Percentiles rank a stretch among this genome's conserved stretches.
Conservation (phyloP, 2,888 invertebrate species). For the Phyto melanocephala region DNA sequence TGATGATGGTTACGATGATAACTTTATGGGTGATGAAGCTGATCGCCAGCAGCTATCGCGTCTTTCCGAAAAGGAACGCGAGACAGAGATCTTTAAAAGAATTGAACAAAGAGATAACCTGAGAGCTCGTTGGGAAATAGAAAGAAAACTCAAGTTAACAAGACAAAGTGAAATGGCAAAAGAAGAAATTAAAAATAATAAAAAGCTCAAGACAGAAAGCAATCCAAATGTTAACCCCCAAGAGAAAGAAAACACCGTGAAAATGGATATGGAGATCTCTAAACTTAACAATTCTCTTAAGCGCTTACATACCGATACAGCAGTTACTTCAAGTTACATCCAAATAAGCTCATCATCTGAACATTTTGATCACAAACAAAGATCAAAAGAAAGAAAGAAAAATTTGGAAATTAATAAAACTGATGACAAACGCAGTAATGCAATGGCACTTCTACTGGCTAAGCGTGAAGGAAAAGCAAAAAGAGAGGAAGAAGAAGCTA, state of each 20-base stretch:
- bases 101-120: constrained; percentile 96
- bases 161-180: constrained; percentile 85
- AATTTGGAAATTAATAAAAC: constrained; percentile 92
- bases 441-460: constrained; percentile 94
- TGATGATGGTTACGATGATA: constrained; percentile 97
- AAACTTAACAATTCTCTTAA: not conserved
- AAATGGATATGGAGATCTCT: constrained; percentile 31
- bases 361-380: constrained; percentile 85
- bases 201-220: constrained; percentile 77
- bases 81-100: constrained; percentile 97
- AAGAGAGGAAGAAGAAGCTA: too few species aligned
- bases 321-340: constrained; percentile 45
- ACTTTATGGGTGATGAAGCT: constrained; percentile 97
- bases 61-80: constrained; percentile 97
- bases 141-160: constrained; percentile 92
- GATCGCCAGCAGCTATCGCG: constrained; percentile 93
- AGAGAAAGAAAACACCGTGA: constrained; percentile 24
- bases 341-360: constrained; percentile 66
- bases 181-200: constrained; percentile 81
- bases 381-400: constrained; percentile 91
- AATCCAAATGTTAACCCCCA: constrained; percentile 49
- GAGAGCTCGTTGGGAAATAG: constrained; percentile 97
- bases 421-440: constrained; percentile 92
- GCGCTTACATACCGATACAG: constrained; percentile 32
- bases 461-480: constrained; percentile 93